Base-by-base conservation (phyloP, 1,140 invertebrate species). In the Trichoplusia ni region DNA sequence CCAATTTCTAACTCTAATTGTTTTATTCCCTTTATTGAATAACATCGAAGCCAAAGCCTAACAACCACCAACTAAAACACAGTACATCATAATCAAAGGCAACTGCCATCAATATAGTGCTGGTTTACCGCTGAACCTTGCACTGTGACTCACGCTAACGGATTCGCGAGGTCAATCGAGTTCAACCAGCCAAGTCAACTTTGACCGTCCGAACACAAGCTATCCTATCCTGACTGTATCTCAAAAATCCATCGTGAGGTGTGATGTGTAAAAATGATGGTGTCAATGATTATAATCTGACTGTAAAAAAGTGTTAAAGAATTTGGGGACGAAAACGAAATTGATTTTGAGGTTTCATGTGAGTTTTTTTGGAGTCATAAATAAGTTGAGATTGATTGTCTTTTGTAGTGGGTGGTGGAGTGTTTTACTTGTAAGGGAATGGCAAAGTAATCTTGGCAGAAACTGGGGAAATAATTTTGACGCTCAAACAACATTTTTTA, bases 131-230 rank as follows among this genome's bases (percentile, higher is more conserved):
- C 46, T 49, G 46, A 49, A 18, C 46, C 25, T n/a, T n/a, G n/a
- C n/a, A n/a, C 25, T 29, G 25, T 29, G 37, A 31, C 38, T 27
- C 23, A 44, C 25, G 38, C 35, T 27, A 49, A 46, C 47, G 64
- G 62, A 29, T 64, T 54, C 56, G 66, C 66, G 71, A 71, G 80
- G 74, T 83, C 77, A 83, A 35, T 37, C 11, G 64, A 61, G 78
- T 69, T 83, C 81, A 81, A 63, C n/a, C 67, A 65, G 59, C 75
- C 70, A 79, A 81, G 59, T 77, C 70, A 79, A 81, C 80, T 82
- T 74, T 79, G 77, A 76, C 77, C 76, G 70, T 23, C 46, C 42
- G 65, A 47, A 60, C 64, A 49, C 9, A n/a, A n/a, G 14, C 16
- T 40, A 29, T 47, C 25, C 46, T 49, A 29, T 14, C 25, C 46